phyloP scores from a whole-genome alignment of 2,113 vertebrate genomes.

The Romanogobio albipinnatus region DNA sequence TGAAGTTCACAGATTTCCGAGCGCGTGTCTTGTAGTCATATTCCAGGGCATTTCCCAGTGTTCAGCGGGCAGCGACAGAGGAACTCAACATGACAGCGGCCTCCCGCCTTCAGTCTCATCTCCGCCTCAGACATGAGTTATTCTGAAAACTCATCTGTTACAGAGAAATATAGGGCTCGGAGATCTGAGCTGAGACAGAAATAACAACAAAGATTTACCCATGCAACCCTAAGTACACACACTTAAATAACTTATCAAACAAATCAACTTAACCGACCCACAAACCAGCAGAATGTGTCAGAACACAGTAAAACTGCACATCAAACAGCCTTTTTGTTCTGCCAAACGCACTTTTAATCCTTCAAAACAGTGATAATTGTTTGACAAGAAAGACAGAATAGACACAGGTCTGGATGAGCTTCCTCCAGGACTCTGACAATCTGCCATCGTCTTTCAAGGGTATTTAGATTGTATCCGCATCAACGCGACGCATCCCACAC shows the following conservation, averaged over 20 bases:
- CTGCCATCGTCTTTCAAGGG: conserved; percentile 24
- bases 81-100: conserved; percentile 68
- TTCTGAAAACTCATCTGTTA: conserved; percentile 4
- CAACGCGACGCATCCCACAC: conserved; percentile 27
- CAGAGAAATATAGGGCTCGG: neutral
- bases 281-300: conserved; percentile 4
- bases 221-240: neutral
- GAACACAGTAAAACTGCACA: conserved; percentile 8
- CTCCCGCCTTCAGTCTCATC: conserved; percentile 51
- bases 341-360: conserved; percentile 23
- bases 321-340: conserved; percentile 28
- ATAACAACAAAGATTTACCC: conserved; percentile 19
- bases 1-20: neutral
- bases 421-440: conserved; percentile 3
- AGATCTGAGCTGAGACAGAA: conserved; percentile 10
- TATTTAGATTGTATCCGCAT: conserved; percentile 36
- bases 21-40: neutral
- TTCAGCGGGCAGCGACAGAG: conserved; percentile 24
- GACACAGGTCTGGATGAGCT: conserved; percentile 8
- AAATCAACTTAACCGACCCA: conserved; percentile 31
- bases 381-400: conserved; percentile 17
- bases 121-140: conserved; percentile 25
- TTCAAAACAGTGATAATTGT: conserved; percentile 38
- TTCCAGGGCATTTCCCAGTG: conserved; percentile 15
- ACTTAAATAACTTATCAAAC: neutral